A percentile compares a stretch with the other conserved stretches of the same genome.
These are phyloP conservation scores for Drosophila sturtevanti DNA, from an alignment of 1,140 invertebrate species.

Conservation along the genomic window DNA sequence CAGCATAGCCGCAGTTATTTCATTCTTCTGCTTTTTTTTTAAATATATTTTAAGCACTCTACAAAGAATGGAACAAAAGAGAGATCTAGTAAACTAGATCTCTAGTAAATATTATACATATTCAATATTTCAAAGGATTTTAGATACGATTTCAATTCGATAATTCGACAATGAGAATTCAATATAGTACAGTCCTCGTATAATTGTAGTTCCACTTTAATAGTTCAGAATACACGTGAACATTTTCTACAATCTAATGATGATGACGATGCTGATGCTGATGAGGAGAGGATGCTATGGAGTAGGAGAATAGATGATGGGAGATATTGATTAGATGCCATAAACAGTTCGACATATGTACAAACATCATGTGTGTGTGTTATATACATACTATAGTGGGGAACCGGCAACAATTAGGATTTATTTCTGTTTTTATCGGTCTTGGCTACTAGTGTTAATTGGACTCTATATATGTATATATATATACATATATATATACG, in stretches of 20 bases:
- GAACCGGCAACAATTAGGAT: constrained; percentile 59
- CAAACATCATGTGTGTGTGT: constrained; percentile 58
- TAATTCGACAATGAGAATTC: background rate
- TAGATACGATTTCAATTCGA: too few species aligned
- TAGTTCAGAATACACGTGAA: background rate
- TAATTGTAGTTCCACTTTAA: background rate
- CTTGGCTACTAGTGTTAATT: constrained; percentile 72
- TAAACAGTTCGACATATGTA: constrained; percentile 78
- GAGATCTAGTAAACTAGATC: too few species aligned
- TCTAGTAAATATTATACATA: too few species aligned
- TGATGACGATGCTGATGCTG: background rate
- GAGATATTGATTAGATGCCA: constrained; percentile 74
- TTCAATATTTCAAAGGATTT: background rate
- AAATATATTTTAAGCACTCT: too few species aligned
- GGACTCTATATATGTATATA: constrained; percentile 3
- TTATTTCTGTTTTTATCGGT: constrained; percentile 75
- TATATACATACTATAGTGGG: constrained; percentile 17
- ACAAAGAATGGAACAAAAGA: too few species aligned
- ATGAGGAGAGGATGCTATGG: constrained; percentile 27
- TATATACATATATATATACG: background rate
- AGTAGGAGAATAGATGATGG: background rate
- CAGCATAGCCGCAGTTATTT: too few species aligned
- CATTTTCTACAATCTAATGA: constrained; percentile 13
- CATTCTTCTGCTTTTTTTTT: too few species aligned
- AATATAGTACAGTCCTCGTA: background rate